A percentile compares a stretch with the other conserved stretches of the same genome.
Conservation (phyloP, 2,888 invertebrate genomes). For the Drosophila prolongata region DNA sequence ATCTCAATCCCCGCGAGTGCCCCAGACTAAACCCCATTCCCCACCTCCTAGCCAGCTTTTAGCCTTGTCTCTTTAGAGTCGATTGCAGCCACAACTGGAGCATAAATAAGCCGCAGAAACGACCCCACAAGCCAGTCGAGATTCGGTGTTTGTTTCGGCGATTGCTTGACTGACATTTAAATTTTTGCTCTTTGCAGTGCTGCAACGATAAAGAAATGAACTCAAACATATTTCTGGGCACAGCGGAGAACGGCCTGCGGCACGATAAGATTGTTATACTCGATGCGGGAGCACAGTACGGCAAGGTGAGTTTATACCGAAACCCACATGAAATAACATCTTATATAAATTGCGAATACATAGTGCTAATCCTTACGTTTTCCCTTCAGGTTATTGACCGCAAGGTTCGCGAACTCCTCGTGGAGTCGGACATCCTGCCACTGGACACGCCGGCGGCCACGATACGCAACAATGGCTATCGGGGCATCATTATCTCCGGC, state of each 20-base stretch:
- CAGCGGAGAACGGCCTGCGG: conserved; percentile 84
- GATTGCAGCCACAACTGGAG: conserved; percentile 56
- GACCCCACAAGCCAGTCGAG: conserved; percentile 19
- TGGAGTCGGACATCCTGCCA: conserved; percentile 97
- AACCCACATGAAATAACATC: too few species aligned
- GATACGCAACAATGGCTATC: conserved; percentile 93
- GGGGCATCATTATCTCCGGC: conserved; percentile 98
- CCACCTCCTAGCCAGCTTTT: conserved; percentile 16
- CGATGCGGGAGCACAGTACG: conserved; percentile 99
- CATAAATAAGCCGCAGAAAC: conserved; percentile 57
- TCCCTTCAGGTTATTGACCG: conserved; percentile 88
- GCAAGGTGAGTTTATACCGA: conserved; percentile 90
- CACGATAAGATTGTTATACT: conserved; percentile 93
- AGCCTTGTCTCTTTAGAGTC: conserved; percentile 64
- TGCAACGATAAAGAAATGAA: conserved; percentile 85
- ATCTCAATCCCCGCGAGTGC: conserved; percentile 2
- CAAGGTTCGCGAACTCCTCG: conserved; percentile 95
- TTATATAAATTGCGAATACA: background rate
- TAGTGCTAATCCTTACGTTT: background rate
- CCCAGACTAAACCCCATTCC: conserved; percentile 4
- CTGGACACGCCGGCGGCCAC: conserved; percentile 95
- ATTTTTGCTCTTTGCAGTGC: conserved; percentile 75
- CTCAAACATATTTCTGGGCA: conserved; percentile 82
- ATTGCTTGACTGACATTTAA: conserved; percentile 16
- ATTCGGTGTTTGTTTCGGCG: conserved; percentile 30